These are phyloP conservation scores for Hemithea aestivaria DNA, from an alignment of 2,888 invertebrate species.

Conservation along the genomic window DNA sequence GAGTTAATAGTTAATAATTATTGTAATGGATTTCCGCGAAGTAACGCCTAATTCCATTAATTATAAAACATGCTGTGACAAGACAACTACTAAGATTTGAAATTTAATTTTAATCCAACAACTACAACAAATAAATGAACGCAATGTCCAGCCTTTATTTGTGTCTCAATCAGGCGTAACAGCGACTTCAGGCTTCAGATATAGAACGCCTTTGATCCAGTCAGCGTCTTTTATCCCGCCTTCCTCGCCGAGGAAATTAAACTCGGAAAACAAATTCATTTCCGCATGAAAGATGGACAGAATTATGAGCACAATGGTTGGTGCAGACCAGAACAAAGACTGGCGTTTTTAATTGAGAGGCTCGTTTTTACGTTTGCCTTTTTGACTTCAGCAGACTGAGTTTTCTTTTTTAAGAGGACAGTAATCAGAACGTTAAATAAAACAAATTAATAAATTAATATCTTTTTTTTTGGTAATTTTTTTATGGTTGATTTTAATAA, in stretches of 20 bases:
- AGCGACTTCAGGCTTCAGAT: conserved; percentile 21
- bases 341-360: conserved; percentile 20
- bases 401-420: no score
- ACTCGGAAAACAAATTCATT: conserved; percentile 31
- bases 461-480: no score
- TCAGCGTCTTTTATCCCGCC: conserved; percentile 24
- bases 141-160: conserved; percentile 14
- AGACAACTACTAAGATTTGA: no score
- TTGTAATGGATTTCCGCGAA: no score
- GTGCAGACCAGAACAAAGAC: conserved; percentile 22
- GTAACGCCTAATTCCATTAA: no score
- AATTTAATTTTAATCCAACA: no score
- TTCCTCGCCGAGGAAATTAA: conserved; percentile 27
- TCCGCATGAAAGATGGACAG: conserved; percentile 28
- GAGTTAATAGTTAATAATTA: no score
- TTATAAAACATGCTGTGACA: no score
- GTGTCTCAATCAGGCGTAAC: conserved; percentile 24
- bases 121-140: neutral
- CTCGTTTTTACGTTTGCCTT: conserved; percentile 23
- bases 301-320: conserved; percentile 26
- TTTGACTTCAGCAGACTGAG: conserved; percentile 10
- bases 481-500: no score
- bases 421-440: no score
- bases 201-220: conserved; percentile 30
- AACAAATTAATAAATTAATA: no score